phyloP scores from a whole-genome alignment of 2,113 vertebrate species.

The Eptatretus burgeri region DNA sequence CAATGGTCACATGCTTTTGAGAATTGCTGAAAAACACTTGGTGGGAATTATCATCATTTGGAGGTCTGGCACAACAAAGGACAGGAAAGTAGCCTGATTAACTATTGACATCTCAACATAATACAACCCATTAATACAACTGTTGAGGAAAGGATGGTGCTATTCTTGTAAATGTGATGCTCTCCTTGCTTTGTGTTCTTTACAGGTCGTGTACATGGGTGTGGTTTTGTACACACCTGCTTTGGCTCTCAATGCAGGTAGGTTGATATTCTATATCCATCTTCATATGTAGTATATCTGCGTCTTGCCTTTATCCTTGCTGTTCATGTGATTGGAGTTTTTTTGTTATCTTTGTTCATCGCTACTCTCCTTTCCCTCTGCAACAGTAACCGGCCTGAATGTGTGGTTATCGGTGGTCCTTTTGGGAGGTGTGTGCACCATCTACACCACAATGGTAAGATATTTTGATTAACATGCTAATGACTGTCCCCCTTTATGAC shows the following conservation, averaged over 20 bases:
- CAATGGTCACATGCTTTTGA: too few species aligned
- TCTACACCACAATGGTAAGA: not conserved
- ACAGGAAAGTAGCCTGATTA: too few species aligned
- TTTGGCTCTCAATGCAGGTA: conserved; percentile 6
- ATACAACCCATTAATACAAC: too few species aligned
- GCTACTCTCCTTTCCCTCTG: not conserved
- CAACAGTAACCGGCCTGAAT: not conserved
- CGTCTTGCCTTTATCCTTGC: not conserved
- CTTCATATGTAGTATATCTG: not conserved
- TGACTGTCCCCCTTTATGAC: too few species aligned
- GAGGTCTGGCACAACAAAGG: too few species aligned
- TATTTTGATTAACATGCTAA: too few species aligned
- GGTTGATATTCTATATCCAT: not conserved
- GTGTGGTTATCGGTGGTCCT: conserved; percentile 5
- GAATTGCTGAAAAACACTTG: too few species aligned
- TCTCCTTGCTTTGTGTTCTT: not conserved
- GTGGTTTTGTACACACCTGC: conserved; percentile 4
- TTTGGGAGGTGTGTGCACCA: conserved; percentile 2
- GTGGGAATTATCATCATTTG: too few species aligned
- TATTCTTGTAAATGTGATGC: too few species aligned
- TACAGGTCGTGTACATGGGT: conserved; percentile 5
- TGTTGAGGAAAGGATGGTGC: too few species aligned
- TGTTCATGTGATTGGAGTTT: not conserved
- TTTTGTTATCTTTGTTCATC: not conserved
- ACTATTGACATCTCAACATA: too few species aligned